A percentile compares a stretch with the other conserved stretches of the same genome.
These are phyloP conservation scores for Cepaea hortensis DNA, from an alignment of 2,888 invertebrate species.

Conservation along the genomic window DNA sequence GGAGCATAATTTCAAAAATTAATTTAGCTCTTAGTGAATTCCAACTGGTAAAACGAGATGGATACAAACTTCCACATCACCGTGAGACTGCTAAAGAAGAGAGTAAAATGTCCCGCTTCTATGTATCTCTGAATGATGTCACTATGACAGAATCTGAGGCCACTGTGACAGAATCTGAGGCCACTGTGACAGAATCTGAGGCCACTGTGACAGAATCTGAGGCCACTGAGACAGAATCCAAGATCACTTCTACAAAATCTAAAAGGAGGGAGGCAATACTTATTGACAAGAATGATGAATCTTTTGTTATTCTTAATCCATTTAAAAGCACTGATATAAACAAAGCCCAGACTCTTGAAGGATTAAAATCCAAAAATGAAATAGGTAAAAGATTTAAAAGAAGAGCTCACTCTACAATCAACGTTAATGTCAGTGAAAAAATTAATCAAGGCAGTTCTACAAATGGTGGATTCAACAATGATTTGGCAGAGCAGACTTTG, in stretches of 20 bases:
- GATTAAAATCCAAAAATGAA: not conserved
- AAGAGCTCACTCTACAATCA: slow-evolving; percentile 6
- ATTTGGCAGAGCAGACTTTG: not conserved
- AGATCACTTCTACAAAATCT: not conserved
- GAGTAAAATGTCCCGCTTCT: not conserved
- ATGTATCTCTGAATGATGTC: not conserved
- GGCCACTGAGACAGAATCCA: too few relatives aligned
- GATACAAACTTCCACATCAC: not conserved
- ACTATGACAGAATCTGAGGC: not conserved
- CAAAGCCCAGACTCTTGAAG: not conserved
- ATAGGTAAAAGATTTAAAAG: not conserved
- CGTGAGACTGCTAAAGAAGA: not conserved
- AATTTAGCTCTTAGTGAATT: slow-evolving; percentile 47
- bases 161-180: not conserved
- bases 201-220: not conserved
- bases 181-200: not conserved
- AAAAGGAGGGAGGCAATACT: not conserved
- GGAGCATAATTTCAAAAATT: slow-evolving; percentile 4
- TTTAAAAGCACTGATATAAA: not conserved
- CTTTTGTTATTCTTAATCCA: not conserved
- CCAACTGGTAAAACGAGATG: not conserved
- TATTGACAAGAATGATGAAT: not conserved
- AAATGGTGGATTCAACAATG: not conserved
- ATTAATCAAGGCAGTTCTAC: too few relatives aligned
- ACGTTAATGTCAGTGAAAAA: not conserved